Evolutionary conservation across 2,888 invertebrate species (phyloP).

Genomic region (Orthosia incerta): DNA sequence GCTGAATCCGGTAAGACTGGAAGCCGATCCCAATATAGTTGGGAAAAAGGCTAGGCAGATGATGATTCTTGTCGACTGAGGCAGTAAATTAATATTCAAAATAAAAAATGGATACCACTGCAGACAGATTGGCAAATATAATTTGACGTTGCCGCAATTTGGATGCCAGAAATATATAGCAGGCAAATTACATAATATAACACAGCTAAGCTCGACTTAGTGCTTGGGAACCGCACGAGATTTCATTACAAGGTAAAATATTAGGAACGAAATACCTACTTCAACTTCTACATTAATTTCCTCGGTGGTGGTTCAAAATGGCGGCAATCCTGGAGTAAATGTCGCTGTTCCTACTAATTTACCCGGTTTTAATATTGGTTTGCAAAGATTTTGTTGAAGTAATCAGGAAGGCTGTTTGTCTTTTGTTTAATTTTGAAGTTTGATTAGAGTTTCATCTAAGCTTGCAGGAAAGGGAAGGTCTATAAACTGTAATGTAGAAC

Average conservation of each 20-base stretch:
- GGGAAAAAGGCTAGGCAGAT: too few relatives aligned
- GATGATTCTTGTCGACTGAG: too few relatives aligned
- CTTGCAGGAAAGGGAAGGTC: neutral
- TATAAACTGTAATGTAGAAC: neutral
- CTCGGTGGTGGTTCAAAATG: constrained; percentile 48
- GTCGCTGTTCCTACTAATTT: constrained; percentile 52
- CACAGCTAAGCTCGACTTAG: constrained; percentile 36
- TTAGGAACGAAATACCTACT: constrained; percentile 60
- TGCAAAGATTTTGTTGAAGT: constrained; percentile 38
- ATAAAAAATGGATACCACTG: neutral
- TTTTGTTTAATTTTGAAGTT: constrained; percentile 28
- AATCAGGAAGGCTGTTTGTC: constrained; percentile 33
- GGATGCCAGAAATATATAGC: constrained; percentile 42
- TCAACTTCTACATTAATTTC: constrained; percentile 62
- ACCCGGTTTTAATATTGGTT: constrained; percentile 51
- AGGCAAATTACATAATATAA: constrained; percentile 37
- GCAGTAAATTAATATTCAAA: too few relatives aligned
- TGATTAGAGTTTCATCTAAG: neutral
- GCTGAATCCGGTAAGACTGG: too few relatives aligned
- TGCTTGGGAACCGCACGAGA: constrained; percentile 56
- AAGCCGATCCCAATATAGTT: too few relatives aligned
- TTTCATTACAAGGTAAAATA: constrained; percentile 67
- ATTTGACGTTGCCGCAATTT: constrained; percentile 34
- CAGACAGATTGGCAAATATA: constrained; percentile 25
- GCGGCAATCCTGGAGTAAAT: constrained; percentile 49